Conservation (phyloP, 2,113 vertebrate genomes). For the Gadus macrocephalus region DNA sequence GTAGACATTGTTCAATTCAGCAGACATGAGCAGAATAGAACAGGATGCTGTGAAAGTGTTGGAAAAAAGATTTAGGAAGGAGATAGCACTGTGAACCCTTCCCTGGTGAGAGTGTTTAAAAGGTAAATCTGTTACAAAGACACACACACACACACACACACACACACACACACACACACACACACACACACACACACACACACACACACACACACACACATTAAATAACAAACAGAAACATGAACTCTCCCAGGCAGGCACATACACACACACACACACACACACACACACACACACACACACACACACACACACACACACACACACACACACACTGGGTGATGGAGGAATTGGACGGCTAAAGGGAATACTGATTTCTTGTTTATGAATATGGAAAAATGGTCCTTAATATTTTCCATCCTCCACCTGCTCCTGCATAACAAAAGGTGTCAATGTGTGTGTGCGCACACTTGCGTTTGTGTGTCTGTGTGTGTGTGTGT, state of each 20-base stretch:
- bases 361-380: conserved; percentile 16
- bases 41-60: conserved; percentile 17
- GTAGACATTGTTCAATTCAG: conserved; percentile 9
- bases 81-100: conserved; percentile 20
- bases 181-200: neutral
- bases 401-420: conserved; percentile 23
- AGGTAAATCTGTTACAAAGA: conserved; percentile 14
- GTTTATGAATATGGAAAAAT: conserved; percentile 36
- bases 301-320: conserved; percentile 9
- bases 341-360: conserved; percentile 25
- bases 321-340: conserved; percentile 4
- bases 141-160: neutral
- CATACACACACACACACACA: neutral
- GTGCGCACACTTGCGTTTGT: neutral
- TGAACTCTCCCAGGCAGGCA: neutral
- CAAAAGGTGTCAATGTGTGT: conserved; percentile 11
- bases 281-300: conserved; percentile 16
- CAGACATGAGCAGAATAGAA: conserved; percentile 17
- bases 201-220: conserved; percentile 5
- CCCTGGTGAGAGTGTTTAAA: conserved; percentile 25
- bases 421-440: conserved; percentile 27
- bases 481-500: conserved; percentile 4
- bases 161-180: neutral
- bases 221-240: too few relatives aligned
- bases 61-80: conserved; percentile 13